Percentiles rank a stretch among this genome's conserved stretches.
Conservation (phyloP, 2,888 invertebrate genomes). For the Merodon equestris region DNA sequence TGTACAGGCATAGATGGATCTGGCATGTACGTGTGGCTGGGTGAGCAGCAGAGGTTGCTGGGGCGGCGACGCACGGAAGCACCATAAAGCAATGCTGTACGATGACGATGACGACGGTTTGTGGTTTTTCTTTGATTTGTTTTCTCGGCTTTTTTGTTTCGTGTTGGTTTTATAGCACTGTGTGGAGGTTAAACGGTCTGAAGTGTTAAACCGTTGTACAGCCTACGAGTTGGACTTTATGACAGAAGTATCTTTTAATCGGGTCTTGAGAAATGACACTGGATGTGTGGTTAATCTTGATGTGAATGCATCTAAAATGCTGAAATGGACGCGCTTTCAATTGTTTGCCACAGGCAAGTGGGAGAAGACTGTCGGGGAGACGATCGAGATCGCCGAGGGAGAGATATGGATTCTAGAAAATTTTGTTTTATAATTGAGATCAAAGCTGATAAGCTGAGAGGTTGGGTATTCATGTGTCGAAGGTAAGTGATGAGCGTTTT, state of each 20-base stretch:
- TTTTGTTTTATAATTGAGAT: slow-evolving; percentile 64
- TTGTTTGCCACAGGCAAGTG: slow-evolving; percentile 33
- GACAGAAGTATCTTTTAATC: slow-evolving; percentile 66
- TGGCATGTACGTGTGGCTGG: slow-evolving; percentile 16
- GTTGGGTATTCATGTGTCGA: slow-evolving; percentile 32
- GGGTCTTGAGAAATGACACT: slow-evolving; percentile 63
- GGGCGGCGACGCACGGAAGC: slow-evolving; percentile 14
- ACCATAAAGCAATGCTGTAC: too few relatives aligned
- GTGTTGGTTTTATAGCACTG: not conserved
- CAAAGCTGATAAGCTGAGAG: slow-evolving; percentile 38
- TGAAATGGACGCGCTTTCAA: slow-evolving; percentile 34
- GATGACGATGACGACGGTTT: not conserved
- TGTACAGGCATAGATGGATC: not conserved
- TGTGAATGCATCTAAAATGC: slow-evolving; percentile 66
- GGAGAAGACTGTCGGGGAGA: slow-evolving; percentile 3
- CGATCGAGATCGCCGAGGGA: slow-evolving; percentile 29
- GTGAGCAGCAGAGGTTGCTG: slow-evolving; percentile 35
- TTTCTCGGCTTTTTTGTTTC: not conserved
- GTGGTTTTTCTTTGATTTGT: slow-evolving; percentile 7
- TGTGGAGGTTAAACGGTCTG: slow-evolving; percentile 61
- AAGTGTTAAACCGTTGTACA: slow-evolving; percentile 68
- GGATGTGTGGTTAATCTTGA: slow-evolving; percentile 61
- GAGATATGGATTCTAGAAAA: slow-evolving; percentile 57
- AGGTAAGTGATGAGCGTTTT: slow-evolving; percentile 23
- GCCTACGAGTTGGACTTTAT: slow-evolving; percentile 57